Percentiles rank a stretch among this genome's conserved stretches.
Conservation (phyloP, 1,140 invertebrate species). For the Campoletis sonorensis region DNA sequence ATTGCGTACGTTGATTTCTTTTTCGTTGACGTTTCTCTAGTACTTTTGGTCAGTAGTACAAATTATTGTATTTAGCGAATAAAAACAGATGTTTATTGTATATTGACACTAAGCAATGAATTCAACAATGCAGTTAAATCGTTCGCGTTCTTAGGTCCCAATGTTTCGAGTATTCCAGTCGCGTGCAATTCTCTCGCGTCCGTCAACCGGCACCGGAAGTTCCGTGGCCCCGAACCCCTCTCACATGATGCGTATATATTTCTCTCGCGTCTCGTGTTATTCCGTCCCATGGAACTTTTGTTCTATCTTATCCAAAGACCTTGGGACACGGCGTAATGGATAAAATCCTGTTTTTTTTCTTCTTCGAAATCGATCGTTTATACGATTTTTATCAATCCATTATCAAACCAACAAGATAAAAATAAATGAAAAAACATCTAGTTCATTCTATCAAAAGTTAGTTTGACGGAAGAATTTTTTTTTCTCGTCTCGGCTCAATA, state of each 20-base stretch:
- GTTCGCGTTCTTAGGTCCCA: neutral
- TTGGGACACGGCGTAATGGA: neutral
- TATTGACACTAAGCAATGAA: neutral
- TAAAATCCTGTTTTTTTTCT: neutral
- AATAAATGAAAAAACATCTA: too few species aligned
- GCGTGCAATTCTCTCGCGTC: conserved; percentile 53
- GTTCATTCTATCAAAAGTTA: too few species aligned
- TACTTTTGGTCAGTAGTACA: too few species aligned
- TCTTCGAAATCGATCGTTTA: neutral
- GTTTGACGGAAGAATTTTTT: too few species aligned
- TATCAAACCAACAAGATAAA: too few species aligned
- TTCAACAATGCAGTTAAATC: neutral
- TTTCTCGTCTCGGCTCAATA: too few species aligned
- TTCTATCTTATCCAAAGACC: neutral
- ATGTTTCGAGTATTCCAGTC: conserved; percentile 56
- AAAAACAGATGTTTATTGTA: too few species aligned
- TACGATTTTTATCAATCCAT: too few species aligned
- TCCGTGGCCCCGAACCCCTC: neutral
- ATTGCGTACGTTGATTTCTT: too few species aligned
- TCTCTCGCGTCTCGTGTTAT: neutral
- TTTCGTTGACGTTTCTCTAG: too few species aligned
- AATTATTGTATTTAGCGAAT: too few species aligned
- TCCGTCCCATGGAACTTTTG: neutral
- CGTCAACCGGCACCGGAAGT: conserved; percentile 53
- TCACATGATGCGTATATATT: neutral